phyloP scores from a whole-genome alignment of 2,113 vertebrate species.

The Phodopus roborovskii region DNA sequence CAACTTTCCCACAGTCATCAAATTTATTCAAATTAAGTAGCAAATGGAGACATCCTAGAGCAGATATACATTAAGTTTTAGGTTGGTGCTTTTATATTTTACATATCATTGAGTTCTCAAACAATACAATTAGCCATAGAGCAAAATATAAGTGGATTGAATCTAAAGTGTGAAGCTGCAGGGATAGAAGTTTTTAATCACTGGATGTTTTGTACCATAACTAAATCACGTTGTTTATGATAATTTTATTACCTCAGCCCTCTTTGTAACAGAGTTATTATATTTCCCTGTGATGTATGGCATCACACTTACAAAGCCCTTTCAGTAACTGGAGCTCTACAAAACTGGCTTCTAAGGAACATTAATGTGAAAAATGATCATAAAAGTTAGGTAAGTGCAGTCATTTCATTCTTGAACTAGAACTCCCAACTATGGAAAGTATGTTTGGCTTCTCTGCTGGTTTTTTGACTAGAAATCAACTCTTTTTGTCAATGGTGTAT shows the following conservation, averaged over 20 bases:
- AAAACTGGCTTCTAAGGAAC: constrained; percentile 64
- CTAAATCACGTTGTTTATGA: constrained; percentile 75
- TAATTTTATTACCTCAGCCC: constrained; percentile 73
- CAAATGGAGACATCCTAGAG: constrained; percentile 64
- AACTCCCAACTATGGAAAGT: constrained; percentile 44
- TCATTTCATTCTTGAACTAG: constrained; percentile 50
- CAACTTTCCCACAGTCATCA: constrained; percentile 61
- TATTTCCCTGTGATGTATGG: constrained; percentile 69
- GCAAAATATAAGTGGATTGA: constrained; percentile 66
- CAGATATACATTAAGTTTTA: constrained; percentile 69
- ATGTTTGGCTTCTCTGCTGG: not conserved
- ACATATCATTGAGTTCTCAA: constrained; percentile 77
- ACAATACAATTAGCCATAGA: constrained; percentile 72
- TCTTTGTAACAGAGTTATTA: constrained; percentile 73
- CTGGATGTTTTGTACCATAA: constrained; percentile 70
- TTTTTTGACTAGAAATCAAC: not conserved
- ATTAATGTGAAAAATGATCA: constrained; percentile 76
- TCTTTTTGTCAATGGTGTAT: not conserved
- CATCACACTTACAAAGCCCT: constrained; percentile 47
- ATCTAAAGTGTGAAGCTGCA: constrained; percentile 61
- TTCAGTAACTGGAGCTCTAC: constrained; percentile 69
- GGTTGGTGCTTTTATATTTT: constrained; percentile 72
- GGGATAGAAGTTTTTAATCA: constrained; percentile 76
- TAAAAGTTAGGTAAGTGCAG: constrained; percentile 63
- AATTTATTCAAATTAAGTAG: constrained; percentile 76